Conservation (phyloP, 2,797 vertebrate genomes). For the Muscicapa comitata region DNA sequence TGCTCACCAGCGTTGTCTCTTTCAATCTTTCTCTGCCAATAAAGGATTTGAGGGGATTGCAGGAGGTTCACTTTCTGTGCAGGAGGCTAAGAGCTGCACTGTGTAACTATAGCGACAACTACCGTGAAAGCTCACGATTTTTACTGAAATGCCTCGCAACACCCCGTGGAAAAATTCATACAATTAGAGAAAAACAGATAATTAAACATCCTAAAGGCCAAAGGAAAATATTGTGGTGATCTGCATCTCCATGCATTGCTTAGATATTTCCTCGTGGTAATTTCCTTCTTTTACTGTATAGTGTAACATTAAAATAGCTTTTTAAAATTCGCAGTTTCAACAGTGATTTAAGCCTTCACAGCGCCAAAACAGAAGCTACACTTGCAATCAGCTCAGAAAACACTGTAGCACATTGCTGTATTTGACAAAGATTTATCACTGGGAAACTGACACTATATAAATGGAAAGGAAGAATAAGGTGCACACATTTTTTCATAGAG, state of each 20-base stretch:
- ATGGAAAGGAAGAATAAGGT: not conserved
- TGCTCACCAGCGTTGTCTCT: not conserved
- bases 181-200: not conserved
- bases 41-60: conserved; percentile 15
- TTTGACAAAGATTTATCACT: not conserved
- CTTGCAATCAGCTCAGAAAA: not conserved
- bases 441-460: not conserved
- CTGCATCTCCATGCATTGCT: not conserved
- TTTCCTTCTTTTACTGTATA: not conserved
- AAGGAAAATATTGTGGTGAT: not conserved
- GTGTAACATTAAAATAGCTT: not conserved
- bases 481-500: not conserved
- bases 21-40: not conserved
- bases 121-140: not conserved
- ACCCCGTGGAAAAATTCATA: not conserved
- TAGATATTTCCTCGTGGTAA: not conserved
- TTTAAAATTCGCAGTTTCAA: not conserved
- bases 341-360: conserved; percentile 2
- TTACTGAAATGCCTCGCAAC: not conserved
- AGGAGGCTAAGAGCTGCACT: not conserved
- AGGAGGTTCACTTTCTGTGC: conserved; percentile 24
- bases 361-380: not conserved
- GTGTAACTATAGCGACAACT: conserved; percentile 46
- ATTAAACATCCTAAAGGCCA: not conserved
- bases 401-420: not conserved